Evolutionary conservation across 2,797 vertebrate genomes (phyloP).

Genomic region (Phoebastria nigripes): DNA sequence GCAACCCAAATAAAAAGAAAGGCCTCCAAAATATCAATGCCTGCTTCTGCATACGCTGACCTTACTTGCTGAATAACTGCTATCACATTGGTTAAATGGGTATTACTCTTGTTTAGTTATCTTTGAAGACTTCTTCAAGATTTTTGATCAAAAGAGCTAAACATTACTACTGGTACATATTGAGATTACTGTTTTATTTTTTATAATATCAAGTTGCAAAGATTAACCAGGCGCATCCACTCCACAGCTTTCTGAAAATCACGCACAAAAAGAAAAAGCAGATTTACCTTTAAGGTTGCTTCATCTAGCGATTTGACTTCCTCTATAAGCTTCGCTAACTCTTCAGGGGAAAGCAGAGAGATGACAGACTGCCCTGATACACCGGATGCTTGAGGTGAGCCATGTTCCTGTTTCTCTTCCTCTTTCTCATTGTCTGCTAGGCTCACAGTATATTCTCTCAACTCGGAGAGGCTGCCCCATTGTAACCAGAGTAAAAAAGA

Average conservation of each 20-base stretch:
- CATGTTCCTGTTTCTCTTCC: constrained; percentile 23
- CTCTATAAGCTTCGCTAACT: constrained; percentile 83
- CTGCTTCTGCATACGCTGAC: neutral
- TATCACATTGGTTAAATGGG: neutral
- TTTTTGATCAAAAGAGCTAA: neutral
- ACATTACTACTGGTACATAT: neutral
- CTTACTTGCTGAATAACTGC: neutral
- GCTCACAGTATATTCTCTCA: constrained; percentile 82
- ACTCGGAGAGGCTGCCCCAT: constrained; percentile 81
- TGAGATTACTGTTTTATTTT: neutral
- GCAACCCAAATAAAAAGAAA: neutral
- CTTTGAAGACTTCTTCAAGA: neutral
- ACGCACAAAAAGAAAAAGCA: neutral
- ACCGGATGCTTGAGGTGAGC: constrained; percentile 50
- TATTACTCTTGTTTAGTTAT: neutral
- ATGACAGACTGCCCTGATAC: constrained; percentile 82
- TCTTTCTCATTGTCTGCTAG: constrained; percentile 65
- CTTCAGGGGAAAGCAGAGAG: constrained; percentile 84
- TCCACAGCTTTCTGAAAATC: neutral
- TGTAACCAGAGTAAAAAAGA: neutral
- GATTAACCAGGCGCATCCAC: neutral
- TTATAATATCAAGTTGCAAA: neutral
- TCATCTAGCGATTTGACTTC: constrained; percentile 87
- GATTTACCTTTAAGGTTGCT: constrained; percentile 83
- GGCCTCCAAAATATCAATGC: neutral